Base-by-base conservation (phyloP, 2,888 invertebrate genomes). In the Cordylochernes scorpioides region DNA sequence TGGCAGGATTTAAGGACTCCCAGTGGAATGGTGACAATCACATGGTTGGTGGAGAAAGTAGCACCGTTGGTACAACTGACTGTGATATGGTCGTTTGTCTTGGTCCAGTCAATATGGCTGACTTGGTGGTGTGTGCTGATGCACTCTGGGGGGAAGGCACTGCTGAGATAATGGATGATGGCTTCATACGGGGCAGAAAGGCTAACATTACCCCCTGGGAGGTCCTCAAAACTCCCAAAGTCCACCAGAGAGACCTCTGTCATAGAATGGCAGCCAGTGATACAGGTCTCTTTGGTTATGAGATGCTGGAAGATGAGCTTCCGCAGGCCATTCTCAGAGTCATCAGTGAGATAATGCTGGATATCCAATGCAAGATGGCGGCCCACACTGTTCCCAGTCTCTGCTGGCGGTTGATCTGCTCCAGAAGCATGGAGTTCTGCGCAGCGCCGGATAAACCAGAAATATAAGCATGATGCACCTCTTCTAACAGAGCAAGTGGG, bases 401-500 rank as follows among this genome's bases (percentile, higher is more conserved):
- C 73, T 1, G 84, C 82, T 38, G 72, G 65, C 5, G 32, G 34
- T n/a, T n/a, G n/a, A n/a, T n/a, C n/a, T n/a, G n/a, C n/a, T n/a
- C n/a, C n/a, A n/a, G n/a, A n/a, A 49, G 78, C 77, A 46, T 75
- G 71, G 46, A 77, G 77, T 48, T 86, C 84, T 55, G 84, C 84
- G 49, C 84, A 84, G 30, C 82, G 66, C 45, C 71, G 67, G 44
- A 84, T 57, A 49, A 88, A 80, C 53, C 77, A 77, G 15, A 80
- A 69, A 48, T 86, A 88, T 3, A n/a, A n/a, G 78, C 77, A 51
- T 80, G 78, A 49, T 84, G 86, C 41, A 84, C 80, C 56, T 86
- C 84, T 53, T 82, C 51, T 5, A 54, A 47, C n/a, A 49, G 39
- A n/a, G 63, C 59, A 49, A 80, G 75, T 29, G 78, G 73, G 39